Percentiles rank a stretch among this genome's conserved stretches.
These are phyloP conservation scores for Panzeria rudis DNA, from an alignment of 2,888 invertebrate genomes.

Conservation along the genomic window DNA sequence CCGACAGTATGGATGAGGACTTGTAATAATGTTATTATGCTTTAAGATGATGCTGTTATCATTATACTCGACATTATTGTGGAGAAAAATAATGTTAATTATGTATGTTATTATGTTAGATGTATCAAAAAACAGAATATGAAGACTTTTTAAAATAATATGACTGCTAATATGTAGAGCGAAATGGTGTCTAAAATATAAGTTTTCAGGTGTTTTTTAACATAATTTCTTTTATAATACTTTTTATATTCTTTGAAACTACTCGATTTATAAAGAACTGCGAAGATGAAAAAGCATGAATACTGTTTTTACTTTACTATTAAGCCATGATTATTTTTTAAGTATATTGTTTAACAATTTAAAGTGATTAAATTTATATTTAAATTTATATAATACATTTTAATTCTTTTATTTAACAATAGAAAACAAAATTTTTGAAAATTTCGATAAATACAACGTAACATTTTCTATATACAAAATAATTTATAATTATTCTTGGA, in stretches of 20 bases:
- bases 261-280: slow-evolving; percentile 19
- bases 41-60: slow-evolving; percentile 7
- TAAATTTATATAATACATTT: slow-evolving; percentile 11
- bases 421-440: too few relatives aligned
- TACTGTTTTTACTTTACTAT: slow-evolving; percentile 31
- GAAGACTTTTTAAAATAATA: slow-evolving; percentile 24
- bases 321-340: slow-evolving; percentile 50
- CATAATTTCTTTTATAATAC: slow-evolving; percentile 30
- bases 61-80: not conserved
- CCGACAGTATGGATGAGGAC: slow-evolving; percentile 82
- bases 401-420: slow-evolving; percentile 4
- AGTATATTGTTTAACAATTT: slow-evolving; percentile 39
- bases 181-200: slow-evolving; percentile 31
- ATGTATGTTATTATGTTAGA: slow-evolving; percentile 1
- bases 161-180: slow-evolving; percentile 51
- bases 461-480: too few relatives aligned
- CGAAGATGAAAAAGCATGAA: slow-evolving; percentile 22
- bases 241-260: slow-evolving; percentile 42
- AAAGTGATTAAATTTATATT: slow-evolving; percentile 32
- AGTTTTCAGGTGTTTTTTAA: slow-evolving; percentile 32
- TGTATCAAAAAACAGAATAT: slow-evolving; percentile 20
- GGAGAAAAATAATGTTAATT: slow-evolving; percentile 46
- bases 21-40: slow-evolving; percentile 77
- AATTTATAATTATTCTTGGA: too few relatives aligned
- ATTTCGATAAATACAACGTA: too few relatives aligned